These are phyloP conservation scores for Pseudococcus jackbeardsleyi DNA, from an alignment of 2,888 invertebrate genomes.

Conservation along the genomic window DNA sequence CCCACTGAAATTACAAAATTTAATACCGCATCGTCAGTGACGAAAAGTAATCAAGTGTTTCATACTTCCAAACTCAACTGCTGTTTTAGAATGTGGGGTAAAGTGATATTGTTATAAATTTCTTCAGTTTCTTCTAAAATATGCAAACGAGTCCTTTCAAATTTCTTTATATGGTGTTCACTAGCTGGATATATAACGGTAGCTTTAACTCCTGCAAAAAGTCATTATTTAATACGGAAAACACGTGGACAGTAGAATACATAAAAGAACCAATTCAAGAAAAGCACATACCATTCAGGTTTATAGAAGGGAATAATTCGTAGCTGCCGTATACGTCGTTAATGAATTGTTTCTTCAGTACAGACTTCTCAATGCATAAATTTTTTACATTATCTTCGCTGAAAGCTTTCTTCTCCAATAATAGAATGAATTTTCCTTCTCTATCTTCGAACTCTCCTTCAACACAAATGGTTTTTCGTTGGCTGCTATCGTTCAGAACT, in stretches of 20 bases:
- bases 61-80: conserved; percentile 84
- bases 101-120: conserved; percentile 83
- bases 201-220: conserved; percentile 81
- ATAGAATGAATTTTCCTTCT: conserved; percentile 78
- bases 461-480: conserved; percentile 79
- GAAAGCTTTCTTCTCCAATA: conserved; percentile 87
- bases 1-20: conserved; percentile 81
- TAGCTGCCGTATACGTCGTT: conserved; percentile 91
- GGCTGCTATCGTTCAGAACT: conserved; percentile 80
- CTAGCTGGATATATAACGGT: conserved; percentile 95
- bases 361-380: conserved; percentile 74
- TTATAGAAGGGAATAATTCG: conserved; percentile 72
- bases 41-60: not conserved
- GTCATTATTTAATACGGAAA: not conserved
- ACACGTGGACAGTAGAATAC: not conserved
- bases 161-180: conserved; percentile 91
- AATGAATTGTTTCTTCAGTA: conserved; percentile 77
- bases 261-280: not conserved
- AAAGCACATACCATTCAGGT: conserved; percentile 76
- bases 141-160: conserved; percentile 79
- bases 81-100: conserved; percentile 81
- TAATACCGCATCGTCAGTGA: not conserved
- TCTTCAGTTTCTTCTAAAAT: conserved; percentile 88
- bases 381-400: conserved; percentile 75
- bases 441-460: conserved; percentile 77